phyloP scores from a whole-genome alignment of 2,113 vertebrate genomes.

The Periophthalmodon schlosseri region DNA sequence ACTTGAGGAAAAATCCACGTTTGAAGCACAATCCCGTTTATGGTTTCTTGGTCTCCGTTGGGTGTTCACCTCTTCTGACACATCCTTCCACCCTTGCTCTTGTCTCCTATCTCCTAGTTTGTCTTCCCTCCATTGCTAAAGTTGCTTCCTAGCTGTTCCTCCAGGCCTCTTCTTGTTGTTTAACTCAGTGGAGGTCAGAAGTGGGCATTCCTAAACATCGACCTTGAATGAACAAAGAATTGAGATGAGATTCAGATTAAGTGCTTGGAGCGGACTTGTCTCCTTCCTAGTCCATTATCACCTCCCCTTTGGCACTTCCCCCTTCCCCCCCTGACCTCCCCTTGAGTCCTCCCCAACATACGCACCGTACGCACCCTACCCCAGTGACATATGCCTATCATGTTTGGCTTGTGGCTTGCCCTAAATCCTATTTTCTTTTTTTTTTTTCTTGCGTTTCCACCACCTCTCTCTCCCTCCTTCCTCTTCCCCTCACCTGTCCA shows the following conservation, averaged over 20 bases:
- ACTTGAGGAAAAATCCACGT: slow-evolving; percentile 50
- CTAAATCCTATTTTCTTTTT: slow-evolving; percentile 2
- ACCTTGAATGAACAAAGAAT: slow-evolving; percentile 54
- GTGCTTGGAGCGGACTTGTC: slow-evolving; percentile 3
- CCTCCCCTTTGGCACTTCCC: slow-evolving; percentile 17
- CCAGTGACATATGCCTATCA: slow-evolving; percentile 9
- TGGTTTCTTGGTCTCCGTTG: slow-evolving; percentile 28
- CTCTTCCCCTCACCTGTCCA: slow-evolving; percentile 43
- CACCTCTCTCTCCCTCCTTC: background rate
- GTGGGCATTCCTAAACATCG: slow-evolving; percentile 23
- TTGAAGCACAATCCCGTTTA: slow-evolving; percentile 61
- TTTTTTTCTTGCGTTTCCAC: slow-evolving; percentile 12
- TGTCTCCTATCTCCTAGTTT: slow-evolving; percentile 11
- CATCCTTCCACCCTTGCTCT: slow-evolving; percentile 5
- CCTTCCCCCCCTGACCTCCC: slow-evolving; percentile 15
- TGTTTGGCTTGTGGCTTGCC: slow-evolving; percentile 15
- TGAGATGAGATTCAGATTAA: slow-evolving; percentile 25
- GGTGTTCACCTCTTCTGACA: slow-evolving; percentile 17
- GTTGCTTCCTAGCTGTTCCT: slow-evolving; percentile 30
- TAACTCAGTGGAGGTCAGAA: background rate
- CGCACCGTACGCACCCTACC: slow-evolving; percentile 6
- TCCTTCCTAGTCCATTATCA: slow-evolving; percentile 27
- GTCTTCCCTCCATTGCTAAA: slow-evolving; percentile 13
- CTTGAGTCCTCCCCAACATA: background rate
- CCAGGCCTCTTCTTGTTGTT: slow-evolving; percentile 1